phyloP scores from a whole-genome alignment of 2,113 vertebrate species.

The Calcarius ornatus region DNA sequence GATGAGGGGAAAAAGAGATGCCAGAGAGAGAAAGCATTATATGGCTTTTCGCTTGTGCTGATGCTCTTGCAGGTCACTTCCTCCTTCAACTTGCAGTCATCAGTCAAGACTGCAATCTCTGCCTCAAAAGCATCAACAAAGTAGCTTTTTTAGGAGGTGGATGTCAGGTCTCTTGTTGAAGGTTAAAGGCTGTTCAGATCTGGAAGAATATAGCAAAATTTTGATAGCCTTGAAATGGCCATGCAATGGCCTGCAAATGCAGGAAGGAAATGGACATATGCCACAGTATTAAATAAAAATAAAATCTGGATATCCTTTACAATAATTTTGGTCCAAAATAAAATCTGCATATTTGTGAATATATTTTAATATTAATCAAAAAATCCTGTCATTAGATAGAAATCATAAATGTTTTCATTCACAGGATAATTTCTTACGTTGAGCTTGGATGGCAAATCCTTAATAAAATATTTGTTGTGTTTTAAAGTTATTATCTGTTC shows the following conservation, averaged over 20 bases:
- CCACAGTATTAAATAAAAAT: neutral
- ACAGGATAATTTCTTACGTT: neutral
- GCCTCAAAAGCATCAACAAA: neutral
- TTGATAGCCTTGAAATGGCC: neutral
- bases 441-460: neutral
- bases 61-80: neutral
- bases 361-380: neutral
- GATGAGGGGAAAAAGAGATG: neutral
- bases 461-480: neutral
- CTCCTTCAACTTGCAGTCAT: fast-evolving
- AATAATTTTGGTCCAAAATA: neutral
- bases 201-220: neutral
- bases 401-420: neutral
- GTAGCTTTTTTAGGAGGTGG: neutral
- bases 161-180: neutral
- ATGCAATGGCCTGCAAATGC: neutral
- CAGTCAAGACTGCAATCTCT: neutral
- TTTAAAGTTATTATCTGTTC: neutral
- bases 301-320: neutral
- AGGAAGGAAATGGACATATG: neutral
- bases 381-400: neutral
- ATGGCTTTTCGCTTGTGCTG: neutral
- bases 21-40: neutral
- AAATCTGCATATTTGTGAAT: neutral
- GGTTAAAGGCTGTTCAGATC: neutral